A percentile compares a stretch with the other conserved stretches of the same genome.
These are phyloP conservation scores for Neoarius graeffei DNA, from an alignment of 2,113 vertebrate genomes.

Conservation along the genomic window DNA sequence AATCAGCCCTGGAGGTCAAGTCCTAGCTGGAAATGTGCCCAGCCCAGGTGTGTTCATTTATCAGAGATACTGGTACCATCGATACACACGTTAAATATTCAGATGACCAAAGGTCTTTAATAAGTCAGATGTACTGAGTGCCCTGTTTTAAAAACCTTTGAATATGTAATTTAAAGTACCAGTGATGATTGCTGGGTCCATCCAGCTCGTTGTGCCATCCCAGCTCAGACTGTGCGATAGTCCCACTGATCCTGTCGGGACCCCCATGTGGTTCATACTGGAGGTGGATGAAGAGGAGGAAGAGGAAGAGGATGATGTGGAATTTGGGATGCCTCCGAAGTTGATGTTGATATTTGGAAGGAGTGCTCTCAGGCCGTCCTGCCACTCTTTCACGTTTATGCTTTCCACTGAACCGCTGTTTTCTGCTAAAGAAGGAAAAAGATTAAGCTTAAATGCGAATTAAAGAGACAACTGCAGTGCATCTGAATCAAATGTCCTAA, in stretches of 20 bases:
- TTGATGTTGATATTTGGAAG: constrained; percentile 99
- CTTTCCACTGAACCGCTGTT: constrained; percentile 96
- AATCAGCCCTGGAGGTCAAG: background rate
- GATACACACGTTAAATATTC: background rate
- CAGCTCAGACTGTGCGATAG: constrained; percentile 94
- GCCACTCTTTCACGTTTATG: constrained; percentile 99
- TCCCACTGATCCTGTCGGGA: constrained; percentile 83
- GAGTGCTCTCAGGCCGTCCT: constrained; percentile 98
- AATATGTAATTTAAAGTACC: constrained; percentile 70
- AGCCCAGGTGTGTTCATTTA: background rate
- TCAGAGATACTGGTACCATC: background rate
- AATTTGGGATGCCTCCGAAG: constrained; percentile 98
- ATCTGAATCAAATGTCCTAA: background rate
- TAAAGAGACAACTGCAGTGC: background rate
- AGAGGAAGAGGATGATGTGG: constrained; percentile 79
- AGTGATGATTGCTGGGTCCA: constrained; percentile 99
- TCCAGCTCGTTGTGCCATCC: constrained; percentile 97
- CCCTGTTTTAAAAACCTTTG: background rate
- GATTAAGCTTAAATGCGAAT: background rate
- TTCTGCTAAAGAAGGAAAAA: constrained; percentile 83
- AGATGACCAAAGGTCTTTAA: background rate
- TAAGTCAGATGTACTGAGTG: background rate
- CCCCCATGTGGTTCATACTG: constrained; percentile 96
- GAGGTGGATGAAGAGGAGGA: constrained; percentile 88
- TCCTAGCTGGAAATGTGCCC: background rate